Base-by-base conservation (phyloP, 2,888 invertebrate genomes). In the Bhutanitis thaidina region DNA sequence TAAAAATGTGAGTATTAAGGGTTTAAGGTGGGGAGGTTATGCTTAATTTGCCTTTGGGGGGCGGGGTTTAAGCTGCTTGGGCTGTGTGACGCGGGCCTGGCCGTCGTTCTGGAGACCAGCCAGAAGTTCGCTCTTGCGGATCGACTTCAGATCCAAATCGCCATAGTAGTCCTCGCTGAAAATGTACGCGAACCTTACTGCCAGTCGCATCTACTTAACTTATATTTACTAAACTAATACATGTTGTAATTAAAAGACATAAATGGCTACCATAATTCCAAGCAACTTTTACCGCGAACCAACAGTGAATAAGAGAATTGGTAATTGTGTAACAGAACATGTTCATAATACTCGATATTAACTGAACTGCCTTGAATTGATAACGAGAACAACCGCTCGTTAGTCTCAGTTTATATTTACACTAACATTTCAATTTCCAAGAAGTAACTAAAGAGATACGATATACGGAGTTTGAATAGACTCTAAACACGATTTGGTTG, bases 101-200 rank as follows among this genome's bases (percentile, higher is more conserved):
- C 92, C 91, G 67, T 91, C 90, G 77, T 90, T 90, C 71, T 92
- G 91, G 71, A 95, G 91, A 69, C 96, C 96, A 71, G 95, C 92
- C 78, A 96, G 92, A 69, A 96, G 93, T 90, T 97, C 97, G 90
- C 96, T 96, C 93, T 97, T 97, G 90, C 96, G 94, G 93, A 97
- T 96, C 90, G 94, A 93, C 94, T 97, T 97, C 92, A 97, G 91
- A 90, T 97, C 97, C 93, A 97, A 90, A 89, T 97, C 97, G 67
- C 97, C 97, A 80, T 97, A 97, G 93, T 97, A 97, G 94, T 97
- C 97, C 93, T 97, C 97, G 92, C 97, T 97, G 95, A 92, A 93
- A 87, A 85, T 77, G 81, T 76, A 87, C 77, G 83, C 78, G 75
- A 63, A 82, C 79, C 86, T 87, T 87, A 87, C 85, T 79, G 75